Conservation (phyloP, 1,140 invertebrate genomes). For the Scaptomyza hsui region DNA sequence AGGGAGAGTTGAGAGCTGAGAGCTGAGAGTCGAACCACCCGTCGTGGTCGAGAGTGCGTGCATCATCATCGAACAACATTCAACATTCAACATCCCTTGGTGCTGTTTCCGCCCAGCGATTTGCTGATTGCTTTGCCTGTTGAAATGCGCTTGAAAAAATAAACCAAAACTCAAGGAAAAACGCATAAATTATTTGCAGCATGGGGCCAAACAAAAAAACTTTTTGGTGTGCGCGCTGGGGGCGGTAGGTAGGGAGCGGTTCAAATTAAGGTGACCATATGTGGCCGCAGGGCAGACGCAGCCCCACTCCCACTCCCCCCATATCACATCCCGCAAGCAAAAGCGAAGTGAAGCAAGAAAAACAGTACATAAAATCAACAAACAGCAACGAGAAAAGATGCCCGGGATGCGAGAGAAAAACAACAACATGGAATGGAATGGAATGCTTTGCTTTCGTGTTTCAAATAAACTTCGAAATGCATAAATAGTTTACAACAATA, state of each 20-base stretch:
- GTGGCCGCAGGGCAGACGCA: constrained; percentile 67
- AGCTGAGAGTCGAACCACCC: constrained; percentile 46
- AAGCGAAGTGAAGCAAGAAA: constrained; percentile 77
- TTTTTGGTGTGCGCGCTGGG: background rate
- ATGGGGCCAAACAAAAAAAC: background rate
- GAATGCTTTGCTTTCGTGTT: constrained; percentile 54
- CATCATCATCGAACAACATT: constrained; percentile 59
- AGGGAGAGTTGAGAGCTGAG: background rate
- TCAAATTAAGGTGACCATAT: constrained; percentile 80
- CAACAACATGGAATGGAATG: constrained; percentile 61
- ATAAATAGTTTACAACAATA: constrained; percentile 83
- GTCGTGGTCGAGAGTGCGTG: constrained; percentile 24
- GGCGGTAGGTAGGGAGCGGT: constrained; percentile 11
- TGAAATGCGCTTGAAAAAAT: constrained; percentile 81
- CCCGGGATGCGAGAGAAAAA: constrained; percentile 11
- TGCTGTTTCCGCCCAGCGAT: constrained; percentile 70
- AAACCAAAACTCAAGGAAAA: constrained; percentile 74
- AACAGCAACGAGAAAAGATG: constrained; percentile 52
- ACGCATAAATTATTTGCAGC: constrained; percentile 79
- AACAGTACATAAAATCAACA: constrained; percentile 82
- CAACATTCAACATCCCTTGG: constrained; percentile 58
- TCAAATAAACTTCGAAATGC: constrained; percentile 82
- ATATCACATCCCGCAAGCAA: background rate
- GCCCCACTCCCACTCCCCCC: background rate
- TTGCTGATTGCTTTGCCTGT: constrained; percentile 77